These are phyloP conservation scores for Lordiphosa mommai DNA, from an alignment of 1,140 invertebrate genomes.

Conservation along the genomic window DNA sequence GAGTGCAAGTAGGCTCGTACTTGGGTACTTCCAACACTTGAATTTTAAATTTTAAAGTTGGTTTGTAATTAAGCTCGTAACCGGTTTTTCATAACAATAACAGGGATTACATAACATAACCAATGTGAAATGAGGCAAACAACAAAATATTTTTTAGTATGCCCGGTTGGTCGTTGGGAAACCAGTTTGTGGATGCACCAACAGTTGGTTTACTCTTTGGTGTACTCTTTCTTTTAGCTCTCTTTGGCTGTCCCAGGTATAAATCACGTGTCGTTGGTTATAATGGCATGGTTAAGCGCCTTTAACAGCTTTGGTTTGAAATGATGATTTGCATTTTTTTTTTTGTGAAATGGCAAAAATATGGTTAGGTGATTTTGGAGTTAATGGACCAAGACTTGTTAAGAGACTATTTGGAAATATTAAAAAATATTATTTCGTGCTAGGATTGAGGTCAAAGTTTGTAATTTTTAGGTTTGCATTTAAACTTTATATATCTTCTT, in stretches of 20 bases:
- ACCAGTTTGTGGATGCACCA: constrained; percentile 29
- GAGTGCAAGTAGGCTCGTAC: neutral
- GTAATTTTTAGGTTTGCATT: too few relatives aligned
- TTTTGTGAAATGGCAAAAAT: neutral
- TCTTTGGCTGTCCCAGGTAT: constrained; percentile 8
- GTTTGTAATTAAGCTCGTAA: constrained; percentile 19
- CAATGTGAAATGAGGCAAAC: constrained; percentile 33
- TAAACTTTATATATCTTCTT: too few relatives aligned
- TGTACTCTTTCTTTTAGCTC: constrained; percentile 1
- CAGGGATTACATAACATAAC: constrained; percentile 35
- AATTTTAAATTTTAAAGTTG: neutral
- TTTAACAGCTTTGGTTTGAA: neutral
- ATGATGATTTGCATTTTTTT: neutral
- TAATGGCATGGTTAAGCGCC: neutral
- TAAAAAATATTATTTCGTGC: too few relatives aligned
- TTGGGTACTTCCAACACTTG: neutral
- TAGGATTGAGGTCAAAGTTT: too few relatives aligned
- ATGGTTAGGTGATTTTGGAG: neutral
- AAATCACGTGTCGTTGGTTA: constrained; percentile 21
- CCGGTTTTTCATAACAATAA: constrained; percentile 31
- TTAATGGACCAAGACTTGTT: neutral
- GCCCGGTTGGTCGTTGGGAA: constrained; percentile 34
- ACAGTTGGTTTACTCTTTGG: neutral
- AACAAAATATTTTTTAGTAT: constrained; percentile 27
- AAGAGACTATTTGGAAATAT: neutral